phyloP scores from a whole-genome alignment of 2,888 invertebrate species.

The Prenolepis imparis region DNA sequence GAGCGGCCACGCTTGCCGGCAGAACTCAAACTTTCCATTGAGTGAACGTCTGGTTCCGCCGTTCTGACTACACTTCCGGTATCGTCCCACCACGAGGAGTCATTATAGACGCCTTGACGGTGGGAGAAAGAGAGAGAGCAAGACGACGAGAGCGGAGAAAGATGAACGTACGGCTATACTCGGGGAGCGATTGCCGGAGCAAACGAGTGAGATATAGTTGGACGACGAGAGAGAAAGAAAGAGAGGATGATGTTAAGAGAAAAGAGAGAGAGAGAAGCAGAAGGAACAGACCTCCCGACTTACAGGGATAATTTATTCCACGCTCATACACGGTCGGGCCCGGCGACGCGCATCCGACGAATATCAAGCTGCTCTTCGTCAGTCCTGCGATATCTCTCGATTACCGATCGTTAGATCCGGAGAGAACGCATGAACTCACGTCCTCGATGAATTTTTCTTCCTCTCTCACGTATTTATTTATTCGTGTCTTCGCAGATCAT shows the following conservation, averaged over 20 bases:
- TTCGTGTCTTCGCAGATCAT: not conserved
- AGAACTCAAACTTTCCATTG: conserved; percentile 85
- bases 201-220: conserved; percentile 26
- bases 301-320: conserved; percentile 83
- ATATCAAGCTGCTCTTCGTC: conserved; percentile 70
- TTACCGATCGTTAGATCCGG: conserved; percentile 39
- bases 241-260: conserved; percentile 4
- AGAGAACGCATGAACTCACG: conserved; percentile 25
- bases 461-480: not conserved
- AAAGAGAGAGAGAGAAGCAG: conserved; percentile 38
- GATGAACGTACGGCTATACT: conserved; percentile 31
- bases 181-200: conserved; percentile 46
- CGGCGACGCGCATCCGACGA: conserved; percentile 76
- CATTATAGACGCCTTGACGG: conserved; percentile 65
- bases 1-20: conserved; percentile 77
- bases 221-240: conserved; percentile 23
- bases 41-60: conserved; percentile 86
- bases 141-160: conserved; percentile 29
- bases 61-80: conserved; percentile 84
- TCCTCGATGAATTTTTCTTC: conserved; percentile 33
- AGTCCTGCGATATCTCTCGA: conserved; percentile 40
- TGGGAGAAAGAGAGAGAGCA: conserved; percentile 42
- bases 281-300: conserved; percentile 60
- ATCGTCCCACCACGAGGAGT: conserved; percentile 82
- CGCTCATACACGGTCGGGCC: conserved; percentile 79